Percentiles rank a stretch among this genome's conserved stretches.
Conservation (phyloP, 2,888 invertebrate species). For the Resseliella maxima region DNA sequence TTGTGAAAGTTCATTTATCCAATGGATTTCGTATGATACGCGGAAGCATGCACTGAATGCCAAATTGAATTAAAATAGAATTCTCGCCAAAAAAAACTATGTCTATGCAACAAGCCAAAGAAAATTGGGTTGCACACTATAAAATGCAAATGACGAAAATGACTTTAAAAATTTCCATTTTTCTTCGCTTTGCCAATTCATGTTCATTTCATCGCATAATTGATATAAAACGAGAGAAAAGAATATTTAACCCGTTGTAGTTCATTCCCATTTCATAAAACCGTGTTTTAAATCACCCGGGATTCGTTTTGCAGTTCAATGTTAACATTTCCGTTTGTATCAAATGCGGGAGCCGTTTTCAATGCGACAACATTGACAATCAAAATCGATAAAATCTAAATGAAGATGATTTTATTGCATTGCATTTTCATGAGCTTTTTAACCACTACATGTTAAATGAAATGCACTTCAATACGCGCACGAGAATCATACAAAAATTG, state of each 20-base stretch:
- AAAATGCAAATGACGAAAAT: constrained; percentile 41
- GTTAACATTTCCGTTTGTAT: neutral
- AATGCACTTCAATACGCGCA: neutral
- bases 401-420: constrained; percentile 41
- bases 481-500: neutral
- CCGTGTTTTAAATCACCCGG: constrained; percentile 13
- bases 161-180: neutral
- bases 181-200: neutral
- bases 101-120: neutral
- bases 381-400: constrained; percentile 41
- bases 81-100: neutral
- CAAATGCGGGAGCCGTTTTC: neutral
- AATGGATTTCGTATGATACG: neutral
- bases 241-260: neutral
- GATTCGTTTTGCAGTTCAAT: neutral
- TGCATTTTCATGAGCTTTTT: constrained; percentile 14
- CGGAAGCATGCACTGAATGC: neutral
- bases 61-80: constrained; percentile 2
- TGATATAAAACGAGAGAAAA: neutral
- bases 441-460: neutral
- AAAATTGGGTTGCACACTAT: neutral
- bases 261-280: constrained; percentile 25
- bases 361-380: constrained; percentile 15
- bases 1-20: neutral
- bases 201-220: constrained; percentile 17